Conservation (phyloP, 2,113 vertebrate genomes). For the Dolichotis patagonum region DNA sequence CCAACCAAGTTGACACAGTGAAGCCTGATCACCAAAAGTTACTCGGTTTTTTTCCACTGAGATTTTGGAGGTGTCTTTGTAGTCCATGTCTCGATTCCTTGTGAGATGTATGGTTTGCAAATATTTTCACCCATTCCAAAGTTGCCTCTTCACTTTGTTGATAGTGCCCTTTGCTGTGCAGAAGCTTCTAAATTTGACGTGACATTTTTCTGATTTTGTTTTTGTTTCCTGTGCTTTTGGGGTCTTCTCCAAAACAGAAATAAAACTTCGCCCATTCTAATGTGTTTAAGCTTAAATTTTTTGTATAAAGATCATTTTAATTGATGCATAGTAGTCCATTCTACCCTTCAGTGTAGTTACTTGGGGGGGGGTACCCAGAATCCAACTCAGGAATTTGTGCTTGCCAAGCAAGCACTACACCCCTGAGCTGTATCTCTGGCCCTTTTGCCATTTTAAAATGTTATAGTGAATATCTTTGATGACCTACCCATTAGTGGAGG, state of each 20-base stretch:
- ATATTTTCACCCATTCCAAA: not conserved
- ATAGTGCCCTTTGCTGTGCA: not conserved
- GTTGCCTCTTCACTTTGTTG: not conserved
- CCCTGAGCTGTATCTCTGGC: too few relatives aligned
- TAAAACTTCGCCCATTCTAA: not conserved
- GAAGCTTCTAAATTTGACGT: not conserved
- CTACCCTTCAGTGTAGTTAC: not conserved
- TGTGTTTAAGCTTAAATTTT: not conserved
- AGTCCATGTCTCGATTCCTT: not conserved
- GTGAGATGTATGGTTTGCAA: not conserved
- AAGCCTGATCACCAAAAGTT: not conserved
- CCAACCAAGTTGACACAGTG: not conserved
- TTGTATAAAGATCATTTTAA: constrained; percentile 44
- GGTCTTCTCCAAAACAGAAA: not conserved
- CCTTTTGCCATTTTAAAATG: constrained; percentile 12
- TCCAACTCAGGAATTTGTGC: too few relatives aligned
- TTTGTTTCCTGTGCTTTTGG: not conserved
- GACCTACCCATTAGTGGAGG: not conserved
- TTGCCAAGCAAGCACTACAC: too few relatives aligned
- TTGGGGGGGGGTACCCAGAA: not conserved
- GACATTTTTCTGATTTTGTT: not conserved
- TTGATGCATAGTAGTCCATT: not conserved
- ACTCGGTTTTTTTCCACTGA: not conserved
- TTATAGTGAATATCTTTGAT: not conserved
- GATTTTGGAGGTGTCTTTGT: not conserved